Conservation (phyloP, 53 echinoderm and acorn worm genomes). For the Astropecten irregularis region DNA sequence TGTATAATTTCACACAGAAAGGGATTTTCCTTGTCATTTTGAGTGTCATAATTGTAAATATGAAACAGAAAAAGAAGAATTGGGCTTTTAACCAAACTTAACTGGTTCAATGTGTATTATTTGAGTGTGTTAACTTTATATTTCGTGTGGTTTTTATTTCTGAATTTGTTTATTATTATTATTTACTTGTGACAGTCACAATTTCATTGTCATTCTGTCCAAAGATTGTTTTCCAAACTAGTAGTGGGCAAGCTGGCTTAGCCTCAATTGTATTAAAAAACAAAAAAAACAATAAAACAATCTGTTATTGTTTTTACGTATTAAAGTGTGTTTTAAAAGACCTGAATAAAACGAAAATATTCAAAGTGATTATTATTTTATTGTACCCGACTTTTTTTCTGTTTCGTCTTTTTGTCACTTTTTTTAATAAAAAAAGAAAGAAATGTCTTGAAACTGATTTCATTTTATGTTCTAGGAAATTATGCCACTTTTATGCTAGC, state of each 20-base stretch:
- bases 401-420: too few relatives aligned
- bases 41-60: constrained; percentile 30
- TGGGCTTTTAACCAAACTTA: neutral
- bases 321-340: too few relatives aligned
- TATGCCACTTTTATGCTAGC: too few relatives aligned
- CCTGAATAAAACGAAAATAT: too few relatives aligned
- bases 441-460: too few relatives aligned
- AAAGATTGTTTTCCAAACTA: neutral
- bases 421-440: too few relatives aligned
- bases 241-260: constrained; percentile 22
- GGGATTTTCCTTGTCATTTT: neutral
- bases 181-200: neutral
- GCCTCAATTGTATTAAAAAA: too few relatives aligned
- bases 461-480: too few relatives aligned
- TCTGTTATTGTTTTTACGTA: too few relatives aligned
- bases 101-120: neutral
- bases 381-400: too few relatives aligned
- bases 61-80: neutral
- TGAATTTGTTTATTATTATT: neutral
- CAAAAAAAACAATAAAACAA: too few relatives aligned
- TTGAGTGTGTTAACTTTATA: neutral
- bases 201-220: neutral
- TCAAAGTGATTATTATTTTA: too few relatives aligned
- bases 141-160: neutral
- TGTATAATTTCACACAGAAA: constrained; percentile 2